phyloP scores from a whole-genome alignment of 2,888 invertebrate genomes.

The Eupithecia subfuscata region DNA sequence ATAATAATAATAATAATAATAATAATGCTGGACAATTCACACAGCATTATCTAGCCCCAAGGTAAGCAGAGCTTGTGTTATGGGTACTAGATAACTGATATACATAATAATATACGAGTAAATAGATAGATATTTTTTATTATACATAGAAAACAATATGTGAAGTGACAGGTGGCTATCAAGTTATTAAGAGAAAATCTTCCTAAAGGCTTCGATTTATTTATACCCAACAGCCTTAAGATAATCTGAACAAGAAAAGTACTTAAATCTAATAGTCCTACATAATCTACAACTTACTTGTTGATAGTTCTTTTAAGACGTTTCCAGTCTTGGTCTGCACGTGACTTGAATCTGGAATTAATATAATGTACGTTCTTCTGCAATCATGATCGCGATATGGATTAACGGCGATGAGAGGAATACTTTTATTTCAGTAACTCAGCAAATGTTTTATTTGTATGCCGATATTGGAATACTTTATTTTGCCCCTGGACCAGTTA shows the following conservation, averaged over 20 bases:
- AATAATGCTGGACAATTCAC: no score
- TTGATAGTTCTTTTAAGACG: neutral
- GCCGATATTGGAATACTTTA: neutral
- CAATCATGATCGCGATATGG: neutral
- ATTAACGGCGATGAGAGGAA: neutral
- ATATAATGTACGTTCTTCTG: neutral
- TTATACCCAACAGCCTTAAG: neutral
- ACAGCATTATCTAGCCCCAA: no score
- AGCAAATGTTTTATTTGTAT: neutral
- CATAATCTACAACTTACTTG: constrained; percentile 4
- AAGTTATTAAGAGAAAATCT: neutral
- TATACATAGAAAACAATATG: no score
- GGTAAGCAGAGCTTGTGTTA: no score
- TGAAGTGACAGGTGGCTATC: no score
- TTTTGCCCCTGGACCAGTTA: neutral
- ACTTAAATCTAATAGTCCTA: constrained; percentile 3
- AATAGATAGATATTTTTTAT: no score
- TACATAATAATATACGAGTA: no score
- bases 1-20: no score
- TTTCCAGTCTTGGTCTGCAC: neutral
- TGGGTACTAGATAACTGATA: no score
- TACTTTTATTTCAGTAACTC: neutral
- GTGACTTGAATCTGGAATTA: neutral
- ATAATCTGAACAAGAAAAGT: neutral
- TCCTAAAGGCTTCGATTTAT: neutral